Percentiles rank a stretch among this genome's conserved stretches.
These are phyloP conservation scores for Urocyon cinereoargenteus DNA, from an alignment of 2,797 vertebrate species.

Conservation along the genomic window DNA sequence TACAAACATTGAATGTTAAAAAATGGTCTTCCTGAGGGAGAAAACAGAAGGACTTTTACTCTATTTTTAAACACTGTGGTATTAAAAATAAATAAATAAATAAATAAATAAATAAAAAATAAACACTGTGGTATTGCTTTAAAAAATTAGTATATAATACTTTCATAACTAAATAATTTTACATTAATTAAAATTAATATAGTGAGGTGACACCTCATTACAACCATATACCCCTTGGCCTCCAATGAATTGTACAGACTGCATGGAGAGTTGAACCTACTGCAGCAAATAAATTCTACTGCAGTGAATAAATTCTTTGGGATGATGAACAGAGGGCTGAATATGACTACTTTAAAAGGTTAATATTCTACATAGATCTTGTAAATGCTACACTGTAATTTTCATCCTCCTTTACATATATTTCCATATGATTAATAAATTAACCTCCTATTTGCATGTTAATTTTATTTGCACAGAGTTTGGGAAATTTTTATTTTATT, in stretches of 20 bases:
- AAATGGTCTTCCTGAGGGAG: slow-evolving; percentile 11
- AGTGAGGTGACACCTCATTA: slow-evolving; percentile 52
- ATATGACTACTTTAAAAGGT: slow-evolving; percentile 30
- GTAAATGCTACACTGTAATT: neutral
- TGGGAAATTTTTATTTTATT: slow-evolving; percentile 48
- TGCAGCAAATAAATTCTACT: slow-evolving; percentile 4
- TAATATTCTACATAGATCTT: slow-evolving; percentile 54
- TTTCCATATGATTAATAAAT: slow-evolving; percentile 72
- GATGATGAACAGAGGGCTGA: neutral
- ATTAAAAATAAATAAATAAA: no score
- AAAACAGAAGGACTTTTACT: neutral
- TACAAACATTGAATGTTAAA: neutral
- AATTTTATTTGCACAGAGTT: slow-evolving; percentile 51
- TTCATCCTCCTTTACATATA: slow-evolving; percentile 31
- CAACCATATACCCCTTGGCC: neutral
- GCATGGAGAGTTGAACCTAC: neutral
- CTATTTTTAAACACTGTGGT: slow-evolving; percentile 11
- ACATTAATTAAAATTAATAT: slow-evolving; percentile 54
- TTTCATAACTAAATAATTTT: slow-evolving; percentile 43
- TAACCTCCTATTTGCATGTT: slow-evolving; percentile 54
- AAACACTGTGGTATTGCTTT: neutral
- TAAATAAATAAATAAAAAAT: no score
- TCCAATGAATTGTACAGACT: neutral
- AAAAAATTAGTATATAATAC: neutral
- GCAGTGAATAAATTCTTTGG: slow-evolving; percentile 46